These are phyloP conservation scores for Donacobius atricapilla DNA, from an alignment of 2,113 vertebrate species.

Conservation along the genomic window DNA sequence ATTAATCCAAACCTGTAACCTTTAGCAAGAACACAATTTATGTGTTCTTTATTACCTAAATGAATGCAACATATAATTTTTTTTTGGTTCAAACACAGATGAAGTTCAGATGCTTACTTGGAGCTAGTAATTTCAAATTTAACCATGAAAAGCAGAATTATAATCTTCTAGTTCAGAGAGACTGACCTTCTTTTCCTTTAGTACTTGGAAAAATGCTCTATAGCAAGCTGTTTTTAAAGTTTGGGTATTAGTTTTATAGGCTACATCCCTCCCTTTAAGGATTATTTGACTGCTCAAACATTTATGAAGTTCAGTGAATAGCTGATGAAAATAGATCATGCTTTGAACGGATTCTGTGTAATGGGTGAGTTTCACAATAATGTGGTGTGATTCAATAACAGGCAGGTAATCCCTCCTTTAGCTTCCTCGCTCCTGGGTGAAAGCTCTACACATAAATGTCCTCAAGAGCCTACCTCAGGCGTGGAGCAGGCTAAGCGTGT, in stretches of 20 bases:
- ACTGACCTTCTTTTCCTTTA: slow-evolving; percentile 3
- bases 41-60: neutral
- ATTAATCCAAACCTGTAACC: slow-evolving; percentile 25
- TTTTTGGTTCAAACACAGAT: neutral
- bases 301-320: neutral
- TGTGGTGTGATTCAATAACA: neutral
- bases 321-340: neutral
- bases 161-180: slow-evolving; percentile 10
- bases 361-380: neutral
- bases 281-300: neutral
- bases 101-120: slow-evolving; percentile 42
- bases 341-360: neutral
- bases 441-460: neutral
- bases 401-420: neutral
- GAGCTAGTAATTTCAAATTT: slow-evolving; percentile 18
- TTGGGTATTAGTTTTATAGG: neutral
- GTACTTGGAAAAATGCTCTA: neutral
- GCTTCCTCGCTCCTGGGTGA: neutral
- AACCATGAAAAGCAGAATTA: slow-evolving; percentile 33
- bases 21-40: neutral
- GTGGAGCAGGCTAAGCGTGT: neutral
- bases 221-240: neutral
- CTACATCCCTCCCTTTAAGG: neutral
- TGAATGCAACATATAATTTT: neutral
- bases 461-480: neutral